Evolutionary conservation across 1,140 invertebrate genomes (phyloP).

Genomic region (Bombus superbus): DNA sequence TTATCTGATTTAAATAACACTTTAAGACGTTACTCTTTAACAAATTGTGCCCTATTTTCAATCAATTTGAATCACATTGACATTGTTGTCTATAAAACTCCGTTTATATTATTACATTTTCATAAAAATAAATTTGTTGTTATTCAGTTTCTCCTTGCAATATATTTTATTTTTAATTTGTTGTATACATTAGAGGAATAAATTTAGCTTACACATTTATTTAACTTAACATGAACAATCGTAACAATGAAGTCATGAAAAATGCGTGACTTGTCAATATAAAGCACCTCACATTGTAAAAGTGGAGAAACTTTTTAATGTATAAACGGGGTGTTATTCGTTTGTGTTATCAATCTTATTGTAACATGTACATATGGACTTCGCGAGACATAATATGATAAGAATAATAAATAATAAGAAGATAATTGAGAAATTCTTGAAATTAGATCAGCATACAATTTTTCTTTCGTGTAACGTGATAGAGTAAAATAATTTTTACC

Average conservation of each 20-base stretch:
- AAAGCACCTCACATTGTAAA: background rate
- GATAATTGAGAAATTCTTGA: conserved; percentile 1
- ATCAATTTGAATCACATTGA: background rate
- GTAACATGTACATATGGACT: background rate
- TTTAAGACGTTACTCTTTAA: background rate
- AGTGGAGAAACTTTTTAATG: background rate
- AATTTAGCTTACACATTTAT: background rate
- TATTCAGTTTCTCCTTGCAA: background rate
- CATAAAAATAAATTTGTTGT: background rate
- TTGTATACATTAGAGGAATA: background rate
- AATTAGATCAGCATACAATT: background rate
- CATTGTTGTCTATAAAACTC: background rate
- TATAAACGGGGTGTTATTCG: background rate
- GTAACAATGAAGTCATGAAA: background rate
- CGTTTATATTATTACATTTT: no score
- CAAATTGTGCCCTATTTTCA: no score
- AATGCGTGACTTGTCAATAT: background rate
- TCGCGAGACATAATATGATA: conserved; percentile 20
- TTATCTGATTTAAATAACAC: background rate
- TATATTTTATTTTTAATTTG: background rate
- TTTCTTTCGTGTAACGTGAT: no score
- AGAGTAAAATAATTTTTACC: background rate
- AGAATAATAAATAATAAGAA: conserved; percentile 27
- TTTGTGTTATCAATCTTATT: conserved; percentile 5
- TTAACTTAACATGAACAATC: background rate